phyloP scores from a whole-genome alignment of 2,888 invertebrate species.

The Linnaemya vulpina region DNA sequence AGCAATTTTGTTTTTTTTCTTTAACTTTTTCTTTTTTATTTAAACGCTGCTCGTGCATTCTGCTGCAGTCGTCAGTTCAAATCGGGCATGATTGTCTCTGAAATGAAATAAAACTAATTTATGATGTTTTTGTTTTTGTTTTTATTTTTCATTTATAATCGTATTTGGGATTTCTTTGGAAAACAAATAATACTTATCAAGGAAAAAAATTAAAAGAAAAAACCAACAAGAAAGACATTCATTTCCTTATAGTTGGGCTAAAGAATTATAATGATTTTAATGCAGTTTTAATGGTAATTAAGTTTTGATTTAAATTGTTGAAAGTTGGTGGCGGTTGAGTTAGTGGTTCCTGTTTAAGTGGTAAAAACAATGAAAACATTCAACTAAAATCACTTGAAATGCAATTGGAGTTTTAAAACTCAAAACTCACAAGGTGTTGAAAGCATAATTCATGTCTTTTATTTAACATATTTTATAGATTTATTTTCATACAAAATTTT shows the following conservation, averaged over 20 bases:
- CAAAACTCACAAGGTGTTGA: conserved; percentile 65
- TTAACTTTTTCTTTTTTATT: neutral
- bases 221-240: conserved; percentile 25
- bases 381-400: conserved; percentile 1
- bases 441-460: conserved; percentile 60
- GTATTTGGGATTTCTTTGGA: conserved; percentile 24
- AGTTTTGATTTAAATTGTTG: conserved; percentile 73
- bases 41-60: neutral
- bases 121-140: too few species aligned
- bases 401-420: conserved; percentile 46
- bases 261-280: conserved; percentile 71
- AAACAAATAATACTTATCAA: conserved; percentile 26
- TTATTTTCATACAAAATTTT: conserved; percentile 33
- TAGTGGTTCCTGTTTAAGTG: conserved; percentile 35
- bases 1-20: conserved; percentile 58
- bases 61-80: conserved; percentile 30
- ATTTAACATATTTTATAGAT: conserved; percentile 37
- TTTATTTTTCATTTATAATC: conserved; percentile 41
- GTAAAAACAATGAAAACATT: neutral
- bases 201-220: neutral
- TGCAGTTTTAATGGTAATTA: conserved; percentile 72
- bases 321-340: conserved; percentile 50
- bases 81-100: conserved; percentile 46
- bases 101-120: conserved; percentile 67
- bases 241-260: conserved; percentile 61